Evolutionary conservation across 2,888 invertebrate species (phyloP), one percentile per base, ranked within the genome.

Genomic region (Athripsodes cinereus): DNA sequence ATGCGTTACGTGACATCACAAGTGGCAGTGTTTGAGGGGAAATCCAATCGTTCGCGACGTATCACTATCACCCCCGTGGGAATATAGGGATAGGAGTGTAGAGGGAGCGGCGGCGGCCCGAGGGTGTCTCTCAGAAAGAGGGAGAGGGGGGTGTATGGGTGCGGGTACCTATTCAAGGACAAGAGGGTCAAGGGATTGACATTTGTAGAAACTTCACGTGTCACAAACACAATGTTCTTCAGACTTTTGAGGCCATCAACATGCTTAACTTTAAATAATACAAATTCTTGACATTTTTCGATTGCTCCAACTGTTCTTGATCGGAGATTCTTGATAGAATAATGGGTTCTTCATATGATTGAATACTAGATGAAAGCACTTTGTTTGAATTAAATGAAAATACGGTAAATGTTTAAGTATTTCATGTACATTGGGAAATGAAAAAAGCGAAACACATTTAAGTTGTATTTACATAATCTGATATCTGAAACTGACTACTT

Each of bases 21-120:
- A 49, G 55, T 55, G 55, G 53, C 52, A 59, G 52, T 57, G 47
- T 52, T 44, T 21, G 56, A 53, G 58, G 53, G 58, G 57, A 55
- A 57, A 62, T 60, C 62, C 62, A 62, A 62, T 62, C 62, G 62
- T 48, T 58, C 57, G 62, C 59, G 60, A 50, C 58, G 55, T 57
- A 55, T 57, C 53, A 40, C 40, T 59, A 62, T 57, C 59, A 55
- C 60, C 51, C 62, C 60, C 62, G 47, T 44, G 62, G 56, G 62
- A 60, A 47, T 21, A 18, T 22, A 21, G 50, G n/a, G 53, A 40
- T 26, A 26, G 10, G 40, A n/a, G 40, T 2, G 40, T 40, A 13
- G 16, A 13, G 40, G 13, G 40, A 13, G 16, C 5, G 44, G 26
- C 5, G 44, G 26, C 10, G 26, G 26, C 26, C 10, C 10, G 10